These are phyloP conservation scores for Trinorchestia longiramus DNA, from an alignment of 1,140 invertebrate genomes.

Conservation along the genomic window DNA sequence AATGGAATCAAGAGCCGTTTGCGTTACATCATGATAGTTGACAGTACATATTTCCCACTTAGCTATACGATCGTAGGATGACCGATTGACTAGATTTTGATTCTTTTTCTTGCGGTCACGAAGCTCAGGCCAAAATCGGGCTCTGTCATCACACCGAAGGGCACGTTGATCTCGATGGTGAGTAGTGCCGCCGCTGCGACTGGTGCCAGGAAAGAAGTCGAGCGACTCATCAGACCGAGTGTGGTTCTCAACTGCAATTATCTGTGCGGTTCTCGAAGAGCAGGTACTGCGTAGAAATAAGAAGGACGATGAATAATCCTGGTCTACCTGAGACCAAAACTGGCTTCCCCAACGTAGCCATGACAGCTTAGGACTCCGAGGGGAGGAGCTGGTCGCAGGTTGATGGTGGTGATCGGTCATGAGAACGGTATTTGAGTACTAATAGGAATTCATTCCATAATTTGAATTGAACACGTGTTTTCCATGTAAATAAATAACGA, in stretches of 20 bases:
- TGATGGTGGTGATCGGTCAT: slow-evolving; percentile 3
- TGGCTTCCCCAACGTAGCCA: slow-evolving; percentile 8
- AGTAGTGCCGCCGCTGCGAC: not conserved
- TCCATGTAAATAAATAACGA: not conserved
- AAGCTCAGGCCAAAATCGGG: not conserved
- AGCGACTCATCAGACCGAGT: not conserved
- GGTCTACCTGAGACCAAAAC: not conserved
- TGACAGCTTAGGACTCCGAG: not conserved
- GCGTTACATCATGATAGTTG: not conserved
- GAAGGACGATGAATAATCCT: slow-evolving; percentile 32
- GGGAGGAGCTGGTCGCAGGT: not conserved
- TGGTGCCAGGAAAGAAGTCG: not conserved
- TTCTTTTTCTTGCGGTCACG: not conserved
- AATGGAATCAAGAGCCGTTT: not conserved
- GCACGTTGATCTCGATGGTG: not conserved
- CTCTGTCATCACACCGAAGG: not conserved
- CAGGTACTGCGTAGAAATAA: slow-evolving; percentile 7
- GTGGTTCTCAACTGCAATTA: not conserved
- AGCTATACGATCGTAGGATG: not conserved
- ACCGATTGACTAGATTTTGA: not conserved
- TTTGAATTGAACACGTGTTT: not conserved
- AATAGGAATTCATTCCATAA: not conserved
- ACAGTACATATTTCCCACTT: not conserved
- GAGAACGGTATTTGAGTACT: not conserved
- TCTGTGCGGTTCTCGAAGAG: not conserved